Conservation (phyloP, 2,113 vertebrate genomes). For the Falcunculus frontatus region DNA sequence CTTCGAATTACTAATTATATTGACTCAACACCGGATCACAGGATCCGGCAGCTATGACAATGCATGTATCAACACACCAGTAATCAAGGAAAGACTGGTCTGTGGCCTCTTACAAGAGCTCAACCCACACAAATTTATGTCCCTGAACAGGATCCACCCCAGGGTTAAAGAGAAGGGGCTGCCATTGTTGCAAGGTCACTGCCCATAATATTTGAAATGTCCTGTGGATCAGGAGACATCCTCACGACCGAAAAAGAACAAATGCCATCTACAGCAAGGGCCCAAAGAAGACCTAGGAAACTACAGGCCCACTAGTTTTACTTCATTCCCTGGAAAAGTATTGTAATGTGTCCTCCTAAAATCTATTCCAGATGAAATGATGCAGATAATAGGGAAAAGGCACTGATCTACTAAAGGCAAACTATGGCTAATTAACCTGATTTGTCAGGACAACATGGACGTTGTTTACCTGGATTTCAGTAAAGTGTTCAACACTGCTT, state of each 20-base stretch:
- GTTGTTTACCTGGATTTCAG: background rate
- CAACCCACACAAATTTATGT: background rate
- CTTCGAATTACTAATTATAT: background rate
- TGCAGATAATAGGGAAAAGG: background rate
- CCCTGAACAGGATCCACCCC: background rate
- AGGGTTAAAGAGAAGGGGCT: background rate
- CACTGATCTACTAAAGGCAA: background rate
- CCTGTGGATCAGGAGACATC: background rate
- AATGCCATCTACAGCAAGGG: background rate
- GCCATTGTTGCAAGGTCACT: background rate
- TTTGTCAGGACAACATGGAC: background rate
- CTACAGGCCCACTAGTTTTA: background rate
- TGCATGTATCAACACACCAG: accelerated
- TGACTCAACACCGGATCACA: background rate
- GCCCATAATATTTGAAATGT: background rate
- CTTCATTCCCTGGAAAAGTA: background rate
- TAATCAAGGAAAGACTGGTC: background rate
- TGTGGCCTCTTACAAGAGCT: background rate
- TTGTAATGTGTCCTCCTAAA: background rate
- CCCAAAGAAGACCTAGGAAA: background rate
- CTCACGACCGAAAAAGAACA: background rate
- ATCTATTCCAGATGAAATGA: background rate
- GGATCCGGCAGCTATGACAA: background rate
- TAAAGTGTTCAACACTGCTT: background rate
- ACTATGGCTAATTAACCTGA: background rate